Evolutionary conservation across 2,797 vertebrate species (phyloP).

Genomic region (Dromococcyx pavoninus): DNA sequence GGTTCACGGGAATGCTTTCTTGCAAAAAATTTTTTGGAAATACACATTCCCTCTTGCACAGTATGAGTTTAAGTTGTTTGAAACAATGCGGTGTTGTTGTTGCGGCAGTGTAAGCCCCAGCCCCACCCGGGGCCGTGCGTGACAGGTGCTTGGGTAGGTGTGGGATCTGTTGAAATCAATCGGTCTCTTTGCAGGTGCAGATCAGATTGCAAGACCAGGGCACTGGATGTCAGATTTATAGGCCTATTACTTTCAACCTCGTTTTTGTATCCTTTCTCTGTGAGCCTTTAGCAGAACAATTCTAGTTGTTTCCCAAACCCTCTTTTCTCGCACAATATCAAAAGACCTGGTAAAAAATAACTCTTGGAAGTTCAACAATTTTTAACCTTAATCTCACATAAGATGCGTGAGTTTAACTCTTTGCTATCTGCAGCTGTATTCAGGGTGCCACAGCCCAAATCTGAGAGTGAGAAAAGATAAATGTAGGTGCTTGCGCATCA

Average conservation of each 20-base stretch:
- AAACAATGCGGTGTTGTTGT: rapidly evolving
- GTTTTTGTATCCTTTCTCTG: slow-evolving; percentile 8
- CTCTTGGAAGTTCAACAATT: not conserved
- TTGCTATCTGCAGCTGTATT: not conserved
- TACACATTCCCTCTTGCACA: rapidly evolving
- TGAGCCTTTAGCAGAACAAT: slow-evolving; percentile 5
- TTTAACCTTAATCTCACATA: not conserved
- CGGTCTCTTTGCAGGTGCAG: not conserved
- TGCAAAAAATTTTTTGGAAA: not conserved
- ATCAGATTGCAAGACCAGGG: not conserved
- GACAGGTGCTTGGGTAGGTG: rapidly evolving
- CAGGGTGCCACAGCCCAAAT: not conserved
- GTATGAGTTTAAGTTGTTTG: not conserved
- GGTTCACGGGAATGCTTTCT: not conserved
- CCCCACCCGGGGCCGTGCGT: not conserved
- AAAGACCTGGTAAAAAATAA: not conserved
- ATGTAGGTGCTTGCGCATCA: not conserved
- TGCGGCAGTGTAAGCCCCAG: not conserved
- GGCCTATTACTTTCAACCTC: slow-evolving; percentile 41
- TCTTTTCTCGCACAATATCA: not conserved
- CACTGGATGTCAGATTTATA: slow-evolving; percentile 50
- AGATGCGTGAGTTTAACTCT: not conserved
- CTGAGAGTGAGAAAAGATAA: not conserved
- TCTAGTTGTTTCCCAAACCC: not conserved
- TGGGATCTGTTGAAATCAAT: not conserved